Conservation (phyloP, 2,797 vertebrate species). For the Anniella stebbinsi region DNA sequence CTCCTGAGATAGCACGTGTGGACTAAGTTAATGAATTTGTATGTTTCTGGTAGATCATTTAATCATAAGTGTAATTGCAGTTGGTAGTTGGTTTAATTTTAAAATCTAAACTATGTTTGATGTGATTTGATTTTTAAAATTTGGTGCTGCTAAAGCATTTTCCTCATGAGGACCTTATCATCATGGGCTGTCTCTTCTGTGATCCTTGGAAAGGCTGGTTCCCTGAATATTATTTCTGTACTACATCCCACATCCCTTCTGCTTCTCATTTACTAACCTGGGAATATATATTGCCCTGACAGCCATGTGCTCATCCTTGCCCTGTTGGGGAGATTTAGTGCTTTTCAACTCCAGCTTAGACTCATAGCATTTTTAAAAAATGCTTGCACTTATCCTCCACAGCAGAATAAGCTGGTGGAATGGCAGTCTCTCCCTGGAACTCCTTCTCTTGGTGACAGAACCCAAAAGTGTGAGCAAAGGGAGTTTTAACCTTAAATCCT, state of each 20-base stretch:
- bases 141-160: conserved; percentile 4
- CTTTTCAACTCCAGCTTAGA: conserved; percentile 3
- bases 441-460: conserved; percentile 7
- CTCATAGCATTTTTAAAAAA: background rate
- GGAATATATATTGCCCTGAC: conserved; percentile 9
- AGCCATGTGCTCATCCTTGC: conserved; percentile 38
- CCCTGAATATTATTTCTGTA: conserved; percentile 35
- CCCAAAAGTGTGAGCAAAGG: background rate
- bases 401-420: conserved; percentile 42
- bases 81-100: conserved; percentile 69
- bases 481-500: conserved; percentile 3
- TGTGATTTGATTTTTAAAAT: conserved; percentile 31
- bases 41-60: conserved; percentile 70
- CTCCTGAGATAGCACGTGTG: conserved; percentile 67
- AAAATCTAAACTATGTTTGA: conserved; percentile 58
- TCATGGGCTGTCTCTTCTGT: background rate
- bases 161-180: conserved; percentile 23
- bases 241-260: conserved; percentile 10
- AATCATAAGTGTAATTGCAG: conserved; percentile 73
- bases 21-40: conserved; percentile 75
- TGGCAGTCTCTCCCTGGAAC: background rate
- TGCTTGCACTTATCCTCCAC: conserved; percentile 38
- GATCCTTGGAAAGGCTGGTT: conserved; percentile 25
- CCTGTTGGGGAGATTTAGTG: conserved; percentile 26
- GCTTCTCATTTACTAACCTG: conserved; percentile 35